Conservation (phyloP, 2,797 vertebrate species). For the Cheracebus regulus region DNA sequence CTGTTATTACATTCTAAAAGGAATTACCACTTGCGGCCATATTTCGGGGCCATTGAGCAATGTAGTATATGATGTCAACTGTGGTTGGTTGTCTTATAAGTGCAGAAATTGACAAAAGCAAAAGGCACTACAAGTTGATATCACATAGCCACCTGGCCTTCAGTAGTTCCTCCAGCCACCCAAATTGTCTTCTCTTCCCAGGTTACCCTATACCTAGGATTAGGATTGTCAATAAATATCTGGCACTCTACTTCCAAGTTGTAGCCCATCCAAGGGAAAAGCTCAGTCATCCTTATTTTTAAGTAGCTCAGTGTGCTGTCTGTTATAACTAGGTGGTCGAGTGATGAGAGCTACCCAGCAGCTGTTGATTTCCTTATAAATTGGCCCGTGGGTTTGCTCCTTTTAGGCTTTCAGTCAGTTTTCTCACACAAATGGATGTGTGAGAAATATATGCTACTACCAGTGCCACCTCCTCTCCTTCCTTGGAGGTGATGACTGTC, state of each 20-base stretch:
- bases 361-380: not conserved
- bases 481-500: not conserved
- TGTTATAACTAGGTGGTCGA: not conserved
- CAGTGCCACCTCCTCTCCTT: not conserved
- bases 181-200: not conserved
- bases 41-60: not conserved
- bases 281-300: not conserved
- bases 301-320: not conserved
- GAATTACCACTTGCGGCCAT: not conserved
- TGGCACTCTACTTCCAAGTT: not conserved
- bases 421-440: not conserved
- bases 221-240: not conserved
- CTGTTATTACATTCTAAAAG: not conserved
- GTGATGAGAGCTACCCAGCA: not conserved
- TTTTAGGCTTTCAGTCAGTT: not conserved
- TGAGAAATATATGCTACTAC: not conserved
- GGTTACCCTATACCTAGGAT: not conserved
- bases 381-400: not conserved
- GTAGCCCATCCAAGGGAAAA: not conserved
- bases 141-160: not conserved
- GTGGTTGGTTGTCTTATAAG: not conserved
- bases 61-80: not conserved
- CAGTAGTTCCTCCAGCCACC: not conserved
- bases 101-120: not conserved
- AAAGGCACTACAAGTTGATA: not conserved